Evolutionary conservation across 1,140 invertebrate genomes (phyloP), one percentile per base, ranked within the genome.

Genomic region (Temnothorax nylanderi): DNA sequence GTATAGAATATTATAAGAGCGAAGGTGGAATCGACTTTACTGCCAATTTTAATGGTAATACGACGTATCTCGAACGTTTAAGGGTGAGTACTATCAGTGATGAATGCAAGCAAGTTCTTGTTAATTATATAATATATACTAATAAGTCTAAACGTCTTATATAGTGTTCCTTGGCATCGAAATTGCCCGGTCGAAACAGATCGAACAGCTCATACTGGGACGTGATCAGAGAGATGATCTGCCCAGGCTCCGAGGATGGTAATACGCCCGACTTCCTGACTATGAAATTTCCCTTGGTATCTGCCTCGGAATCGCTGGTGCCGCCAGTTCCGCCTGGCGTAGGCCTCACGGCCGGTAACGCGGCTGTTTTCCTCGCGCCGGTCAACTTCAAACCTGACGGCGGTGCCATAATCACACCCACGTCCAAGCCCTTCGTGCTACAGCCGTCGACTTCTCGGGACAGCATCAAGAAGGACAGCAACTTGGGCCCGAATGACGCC

Each of bases 1-100:
- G 98, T 93, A 97, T 97, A 11, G 97, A 98, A 91, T 99, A 98
- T 94, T 99, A 99, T 91, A 96, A 96, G 89, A 96, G 97, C 72
- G 97, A 98, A 88, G 96, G 97, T 26, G 98, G 98, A 65, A 96
- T 99, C 4, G 96, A 98, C 90, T 99, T 99, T 92, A 97, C 96
- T 85, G 97, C 97, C 96, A 96, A 88, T 51, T 98, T 97, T 91
- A 97, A 97, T 92, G 96, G 96, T 49, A 97, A 97, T 90, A 97
- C 97, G 10, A 97, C 97, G 0, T 98, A 97, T 94, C 96, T 98
- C 60, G 98, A 98, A 91, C 98, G 98, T 95, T 93, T 98, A 87
- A 98, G 98, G 93, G 96, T 96, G 92, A 87, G 89, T 91, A 82
- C n/a, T 41, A 54, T 44, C 32, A 81, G 34, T 34, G 18, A 58